Evolutionary conservation across 2,888 invertebrate genomes (phyloP).

Genomic region (Biston stratarius): DNA sequence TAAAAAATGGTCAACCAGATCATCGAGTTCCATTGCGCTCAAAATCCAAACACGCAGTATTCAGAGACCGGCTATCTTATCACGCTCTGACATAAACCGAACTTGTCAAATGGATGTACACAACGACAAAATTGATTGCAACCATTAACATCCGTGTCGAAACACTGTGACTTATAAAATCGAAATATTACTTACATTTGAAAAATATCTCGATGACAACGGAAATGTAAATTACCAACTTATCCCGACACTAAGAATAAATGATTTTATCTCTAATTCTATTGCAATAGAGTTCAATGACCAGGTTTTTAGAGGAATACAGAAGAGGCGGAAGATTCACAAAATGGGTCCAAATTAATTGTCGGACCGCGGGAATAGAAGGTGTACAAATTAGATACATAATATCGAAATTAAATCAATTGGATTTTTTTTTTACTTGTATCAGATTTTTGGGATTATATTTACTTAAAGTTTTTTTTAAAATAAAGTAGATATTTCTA

Average conservation of each 20-base stretch:
- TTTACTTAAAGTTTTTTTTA: slow-evolving; percentile 45
- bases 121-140: slow-evolving; percentile 75
- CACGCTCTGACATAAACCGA: slow-evolving; percentile 47
- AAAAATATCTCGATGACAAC: slow-evolving; percentile 78
- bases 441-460: slow-evolving; percentile 54
- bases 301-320: not conserved
- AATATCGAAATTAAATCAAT: slow-evolving; percentile 69
- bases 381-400: slow-evolving; percentile 82
- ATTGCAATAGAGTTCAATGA: slow-evolving; percentile 25
- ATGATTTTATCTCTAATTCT: slow-evolving; percentile 37
- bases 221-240: slow-evolving; percentile 55
- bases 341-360: slow-evolving; percentile 81
- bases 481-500: slow-evolving; percentile 1
- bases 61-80: slow-evolving; percentile 44
- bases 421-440: slow-evolving; percentile 54
- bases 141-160: slow-evolving; percentile 78
- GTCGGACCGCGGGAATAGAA: slow-evolving; percentile 65
- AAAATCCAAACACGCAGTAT: too few species aligned
- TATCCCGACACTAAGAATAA: slow-evolving; percentile 16
- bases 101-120: slow-evolving; percentile 56
- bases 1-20: too few species aligned
- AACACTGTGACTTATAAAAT: slow-evolving; percentile 75
- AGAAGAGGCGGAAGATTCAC: slow-evolving; percentile 52
- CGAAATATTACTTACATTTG: slow-evolving; percentile 71
- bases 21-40: too few species aligned